A percentile compares a stretch with the other conserved stretches of the same genome.
These are phyloP conservation scores for Ephydatia muelleri DNA, from an alignment of 37 sponge, comb jelly and placozoan species.

Conservation along the genomic window DNA sequence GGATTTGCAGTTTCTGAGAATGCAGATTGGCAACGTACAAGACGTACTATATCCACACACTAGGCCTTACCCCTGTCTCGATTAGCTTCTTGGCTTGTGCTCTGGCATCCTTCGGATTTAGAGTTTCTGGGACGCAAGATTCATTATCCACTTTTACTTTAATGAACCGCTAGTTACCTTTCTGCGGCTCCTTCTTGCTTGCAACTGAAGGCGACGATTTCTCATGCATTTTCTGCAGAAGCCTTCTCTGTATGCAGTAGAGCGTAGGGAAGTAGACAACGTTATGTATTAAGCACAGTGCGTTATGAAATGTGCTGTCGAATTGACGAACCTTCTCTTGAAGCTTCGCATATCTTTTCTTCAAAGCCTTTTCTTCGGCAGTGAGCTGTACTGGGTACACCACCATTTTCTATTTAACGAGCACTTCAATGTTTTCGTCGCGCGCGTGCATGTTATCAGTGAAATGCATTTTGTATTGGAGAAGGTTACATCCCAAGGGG, in stretches of 20 bases:
- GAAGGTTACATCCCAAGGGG: slow-evolving; percentile 24
- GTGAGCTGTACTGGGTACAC: slow-evolving; percentile 65
- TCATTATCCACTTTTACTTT: neutral
- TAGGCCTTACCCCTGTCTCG: slow-evolving; percentile 50
- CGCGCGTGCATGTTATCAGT: neutral
- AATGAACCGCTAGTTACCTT: slow-evolving; percentile 10
- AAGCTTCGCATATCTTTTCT: slow-evolving; percentile 66
- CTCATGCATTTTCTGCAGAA: slow-evolving; percentile 34
- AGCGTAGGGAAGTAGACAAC: neutral
- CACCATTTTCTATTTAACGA: slow-evolving; percentile 33
- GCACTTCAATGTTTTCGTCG: neutral
- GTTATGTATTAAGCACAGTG: neutral
- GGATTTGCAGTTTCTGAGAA: slow-evolving; percentile 47
- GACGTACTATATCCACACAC: neutral
- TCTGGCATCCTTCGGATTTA: slow-evolving; percentile 76
- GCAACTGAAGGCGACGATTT: slow-evolving; percentile 4
- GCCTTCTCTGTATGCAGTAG: slow-evolving; percentile 25
- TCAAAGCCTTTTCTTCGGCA: slow-evolving; percentile 66
- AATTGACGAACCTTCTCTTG: slow-evolving; percentile 46
- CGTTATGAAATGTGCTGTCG: neutral
- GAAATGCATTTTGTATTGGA: slow-evolving; percentile 55
- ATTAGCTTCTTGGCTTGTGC: slow-evolving; percentile 69
- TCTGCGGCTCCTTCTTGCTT: slow-evolving; percentile 17
- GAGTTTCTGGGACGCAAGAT: slow-evolving; percentile 27
- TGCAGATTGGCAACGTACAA: neutral